These are phyloP conservation scores for Callimorpha dominula DNA, from an alignment of 2,888 invertebrate genomes.

Conservation along the genomic window DNA sequence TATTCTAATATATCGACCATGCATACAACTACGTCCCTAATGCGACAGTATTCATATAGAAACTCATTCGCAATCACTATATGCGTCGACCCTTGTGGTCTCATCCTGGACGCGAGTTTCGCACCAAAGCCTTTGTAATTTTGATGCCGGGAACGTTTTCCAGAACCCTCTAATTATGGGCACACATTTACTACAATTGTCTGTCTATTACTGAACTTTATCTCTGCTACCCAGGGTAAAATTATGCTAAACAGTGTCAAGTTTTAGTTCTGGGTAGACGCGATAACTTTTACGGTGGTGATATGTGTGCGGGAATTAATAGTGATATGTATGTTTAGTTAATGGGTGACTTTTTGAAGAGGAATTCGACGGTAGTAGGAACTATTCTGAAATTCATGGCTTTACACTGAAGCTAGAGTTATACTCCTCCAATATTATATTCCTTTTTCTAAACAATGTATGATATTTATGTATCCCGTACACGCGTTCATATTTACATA, in stretches of 20 bases:
- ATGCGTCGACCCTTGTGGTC: constrained; percentile 55
- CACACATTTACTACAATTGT: constrained; percentile 58
- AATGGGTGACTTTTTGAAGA: not conserved
- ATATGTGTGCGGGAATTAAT: constrained; percentile 9
- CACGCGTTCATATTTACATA: not conserved
- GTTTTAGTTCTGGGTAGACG: constrained; percentile 13
- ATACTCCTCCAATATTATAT: not conserved
- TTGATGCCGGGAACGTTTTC: constrained; percentile 58
- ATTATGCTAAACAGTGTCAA: constrained; percentile 47
- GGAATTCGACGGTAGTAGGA: no score
- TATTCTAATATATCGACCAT: constrained; percentile 12
- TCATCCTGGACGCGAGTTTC: constrained; percentile 63
- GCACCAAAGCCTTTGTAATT: constrained; percentile 67
- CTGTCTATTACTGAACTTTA: constrained; percentile 51
- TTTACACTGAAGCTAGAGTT: not conserved
- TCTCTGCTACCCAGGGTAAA: constrained; percentile 34
- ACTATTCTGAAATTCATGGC: no score
- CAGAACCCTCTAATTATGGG: constrained; percentile 62
- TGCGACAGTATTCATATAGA: constrained; percentile 40
- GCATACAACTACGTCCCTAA: constrained; percentile 28
- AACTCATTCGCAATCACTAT: constrained; percentile 66
- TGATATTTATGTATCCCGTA: not conserved
- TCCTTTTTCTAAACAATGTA: not conserved
- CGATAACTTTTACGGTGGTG: constrained; percentile 10
- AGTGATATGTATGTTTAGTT: not conserved